A percentile compares a stretch with the other conserved stretches of the same genome.
These are phyloP conservation scores for Lasioglossum vierecki DNA, from an alignment of 2,888 invertebrate species.

Conservation along the genomic window DNA sequence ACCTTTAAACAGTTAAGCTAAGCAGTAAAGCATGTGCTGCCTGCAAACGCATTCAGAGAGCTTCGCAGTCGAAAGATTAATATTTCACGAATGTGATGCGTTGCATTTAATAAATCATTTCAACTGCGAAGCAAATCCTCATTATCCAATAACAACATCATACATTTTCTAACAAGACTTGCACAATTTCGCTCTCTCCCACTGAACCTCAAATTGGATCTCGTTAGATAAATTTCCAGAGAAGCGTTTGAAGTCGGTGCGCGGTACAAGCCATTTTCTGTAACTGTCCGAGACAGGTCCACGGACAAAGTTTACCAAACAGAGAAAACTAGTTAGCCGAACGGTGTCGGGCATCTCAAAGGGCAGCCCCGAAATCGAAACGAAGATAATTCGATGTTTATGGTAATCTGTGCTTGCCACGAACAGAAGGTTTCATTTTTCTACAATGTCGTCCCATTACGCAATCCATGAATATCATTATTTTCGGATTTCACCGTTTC, in stretches of 20 bases:
- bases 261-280: not conserved
- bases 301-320: not conserved
- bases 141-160: not conserved
- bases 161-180: not conserved
- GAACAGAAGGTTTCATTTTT: slow-evolving; percentile 65
- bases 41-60: no score
- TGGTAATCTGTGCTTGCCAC: slow-evolving; percentile 53
- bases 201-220: not conserved
- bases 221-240: slow-evolving; percentile 1
- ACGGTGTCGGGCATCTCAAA: slow-evolving; percentile 22
- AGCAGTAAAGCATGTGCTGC: no score
- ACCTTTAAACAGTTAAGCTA: not conserved
- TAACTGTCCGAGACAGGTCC: not conserved
- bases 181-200: not conserved
- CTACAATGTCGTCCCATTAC: slow-evolving; percentile 59
- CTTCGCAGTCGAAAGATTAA: not conserved
- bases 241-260: not conserved
- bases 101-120: no score
- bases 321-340: not conserved
- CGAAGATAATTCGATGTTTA: slow-evolving; percentile 65
- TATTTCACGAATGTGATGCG: no score
- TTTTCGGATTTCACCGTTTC: slow-evolving; percentile 63
- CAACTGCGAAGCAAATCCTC: no score
- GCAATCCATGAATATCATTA: slow-evolving; percentile 68
- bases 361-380: slow-evolving; percentile 27